Evolutionary conservation across 1,140 invertebrate genomes (phyloP).

Genomic region (Drosophila nebulosa): DNA sequence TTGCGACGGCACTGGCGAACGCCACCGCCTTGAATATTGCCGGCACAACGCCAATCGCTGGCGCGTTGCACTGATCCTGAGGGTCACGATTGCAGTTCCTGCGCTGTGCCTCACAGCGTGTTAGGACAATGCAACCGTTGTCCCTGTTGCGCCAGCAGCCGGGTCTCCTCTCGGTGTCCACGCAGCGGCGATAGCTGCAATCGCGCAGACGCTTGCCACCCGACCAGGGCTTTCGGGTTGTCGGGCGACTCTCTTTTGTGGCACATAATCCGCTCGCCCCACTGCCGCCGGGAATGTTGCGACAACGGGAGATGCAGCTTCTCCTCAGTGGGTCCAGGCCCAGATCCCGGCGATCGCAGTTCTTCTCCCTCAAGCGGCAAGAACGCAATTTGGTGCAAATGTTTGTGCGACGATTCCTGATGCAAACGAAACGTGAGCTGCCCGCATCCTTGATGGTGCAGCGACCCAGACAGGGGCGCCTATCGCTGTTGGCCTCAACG

Average conservation of each 20-base stretch:
- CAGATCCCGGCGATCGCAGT: slow-evolving; percentile 30
- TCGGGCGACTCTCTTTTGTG: background rate
- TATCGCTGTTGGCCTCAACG: slow-evolving; percentile 19
- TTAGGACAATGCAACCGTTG: slow-evolving; percentile 21
- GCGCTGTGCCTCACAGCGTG: slow-evolving; percentile 29
- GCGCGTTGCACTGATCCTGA: slow-evolving; percentile 23
- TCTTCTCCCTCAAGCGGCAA: slow-evolving; percentile 50
- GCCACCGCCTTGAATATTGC: slow-evolving; percentile 7
- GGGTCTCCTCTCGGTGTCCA: slow-evolving; percentile 29
- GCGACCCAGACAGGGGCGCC: slow-evolving; percentile 24
- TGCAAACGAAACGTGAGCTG: slow-evolving; percentile 25
- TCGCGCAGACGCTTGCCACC: slow-evolving; percentile 7
- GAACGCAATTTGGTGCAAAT: slow-evolving; percentile 47
- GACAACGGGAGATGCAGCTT: slow-evolving; percentile 18
- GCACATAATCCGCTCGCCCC: slow-evolving; percentile 25
- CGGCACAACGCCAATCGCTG: slow-evolving; percentile 20
- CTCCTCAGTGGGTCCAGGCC: slow-evolving; percentile 12
- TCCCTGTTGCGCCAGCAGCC: slow-evolving; percentile 27
- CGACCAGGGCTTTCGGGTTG: background rate
- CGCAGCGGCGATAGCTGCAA: slow-evolving; percentile 26
- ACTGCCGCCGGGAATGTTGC: slow-evolving; percentile 6
- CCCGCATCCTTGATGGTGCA: slow-evolving; percentile 23
- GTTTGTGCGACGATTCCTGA: slow-evolving; percentile 32
- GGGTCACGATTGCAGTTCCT: slow-evolving; percentile 18
- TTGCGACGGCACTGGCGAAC: slow-evolving; percentile 10